Base-by-base conservation (phyloP, 2,888 invertebrate genomes). In the Dolomedes plantarius region DNA sequence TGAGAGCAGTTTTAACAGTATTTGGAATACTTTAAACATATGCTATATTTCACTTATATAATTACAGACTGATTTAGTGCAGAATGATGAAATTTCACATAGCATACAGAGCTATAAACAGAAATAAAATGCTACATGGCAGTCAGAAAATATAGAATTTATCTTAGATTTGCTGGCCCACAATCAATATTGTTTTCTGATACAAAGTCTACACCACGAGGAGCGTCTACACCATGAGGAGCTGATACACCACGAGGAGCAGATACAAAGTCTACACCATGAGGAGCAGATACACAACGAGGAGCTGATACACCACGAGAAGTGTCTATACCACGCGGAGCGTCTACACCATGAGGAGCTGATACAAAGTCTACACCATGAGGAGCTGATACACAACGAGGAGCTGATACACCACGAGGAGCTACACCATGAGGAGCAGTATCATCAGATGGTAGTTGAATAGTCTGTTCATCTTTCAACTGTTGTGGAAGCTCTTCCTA, bases 401-500 rank as follows among this genome's bases (percentile, higher is more conserved):
- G n/a, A n/a, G n/a, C n/a, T n/a, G n/a, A n/a, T n/a, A n/a, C n/a
- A n/a, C n/a, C n/a, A n/a, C n/a, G n/a, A n/a, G n/a, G n/a, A n/a
- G n/a, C n/a, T n/a, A n/a, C 56, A 56, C 11, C 16, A 19, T 56
- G 23, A 56, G 56, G 23, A 23, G 3, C 5, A 56, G 3, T 16
- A 56, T 56, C 56, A 56, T 56, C 56, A 56, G 56, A 56, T 23
- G 23, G 56, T 46, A 46, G 16, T 5, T 56, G 56, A 16, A 11
- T 23, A 56, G 56, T 5, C 5, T 1, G 56, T 56, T 56, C 56
- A 6, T 56, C 56, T 56, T 56, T 56, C 5, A 56, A 23, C 16
- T 56, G 56, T 11, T 56, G 56, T 19, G 56, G 23, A 56, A 56
- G 56, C 23, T 56, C 56, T 23, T 56, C 56, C 56, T 56, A 16